Evolutionary conservation across 1,140 invertebrate species (phyloP).

Genomic region (Pogonomyrmex californicus): DNA sequence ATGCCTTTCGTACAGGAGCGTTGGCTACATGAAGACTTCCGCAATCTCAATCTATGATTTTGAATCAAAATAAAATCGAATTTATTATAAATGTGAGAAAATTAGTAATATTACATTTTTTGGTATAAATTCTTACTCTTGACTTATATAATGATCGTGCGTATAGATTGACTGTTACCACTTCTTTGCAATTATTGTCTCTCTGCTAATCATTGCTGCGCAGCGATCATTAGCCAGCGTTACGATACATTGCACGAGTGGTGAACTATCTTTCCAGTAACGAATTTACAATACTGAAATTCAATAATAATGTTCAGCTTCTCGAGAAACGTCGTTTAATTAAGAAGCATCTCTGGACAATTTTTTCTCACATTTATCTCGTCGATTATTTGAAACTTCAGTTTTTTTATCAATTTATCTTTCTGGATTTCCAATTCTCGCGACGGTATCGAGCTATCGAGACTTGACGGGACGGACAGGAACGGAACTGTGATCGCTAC

Average conservation of each 20-base stretch:
- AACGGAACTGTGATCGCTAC: background rate
- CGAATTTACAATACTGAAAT: background rate
- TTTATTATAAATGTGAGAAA: too few species aligned
- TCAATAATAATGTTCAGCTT: too few species aligned
- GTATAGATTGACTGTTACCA: background rate
- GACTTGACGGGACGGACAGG: background rate
- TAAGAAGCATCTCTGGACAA: background rate
- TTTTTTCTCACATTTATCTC: background rate
- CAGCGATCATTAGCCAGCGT: conserved; percentile 63
- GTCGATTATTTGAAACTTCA: background rate
- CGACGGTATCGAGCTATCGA: background rate
- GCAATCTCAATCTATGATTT: too few species aligned
- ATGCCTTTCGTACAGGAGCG: too few species aligned
- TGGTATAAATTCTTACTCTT: background rate
- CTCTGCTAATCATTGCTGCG: conserved; percentile 70
- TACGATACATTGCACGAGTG: conserved; percentile 38
- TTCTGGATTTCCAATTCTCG: background rate
- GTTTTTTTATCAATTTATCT: background rate
- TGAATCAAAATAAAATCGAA: too few species aligned
- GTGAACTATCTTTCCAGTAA: background rate
- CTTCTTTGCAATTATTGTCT: conserved; percentile 39
- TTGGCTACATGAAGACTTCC: too few species aligned
- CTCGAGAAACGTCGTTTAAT: background rate
- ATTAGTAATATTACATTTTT: too few species aligned
- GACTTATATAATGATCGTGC: background rate